These are phyloP conservation scores for Idaea aversata DNA, from an alignment of 2,888 invertebrate species.

Conservation along the genomic window DNA sequence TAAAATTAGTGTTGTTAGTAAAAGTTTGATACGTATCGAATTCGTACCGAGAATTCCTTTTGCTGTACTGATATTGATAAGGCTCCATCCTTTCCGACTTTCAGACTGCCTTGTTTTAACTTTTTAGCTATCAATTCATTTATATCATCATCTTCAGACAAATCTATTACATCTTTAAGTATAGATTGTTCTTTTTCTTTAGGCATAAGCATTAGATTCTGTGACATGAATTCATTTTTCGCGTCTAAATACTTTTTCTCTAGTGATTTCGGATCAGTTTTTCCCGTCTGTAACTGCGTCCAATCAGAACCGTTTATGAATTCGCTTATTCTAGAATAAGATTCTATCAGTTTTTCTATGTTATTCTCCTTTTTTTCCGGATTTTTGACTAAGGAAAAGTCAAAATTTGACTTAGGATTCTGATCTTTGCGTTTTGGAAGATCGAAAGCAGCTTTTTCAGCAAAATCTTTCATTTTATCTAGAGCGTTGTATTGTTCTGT, in stretches of 20 bases:
- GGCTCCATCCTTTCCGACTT: conserved; percentile 69
- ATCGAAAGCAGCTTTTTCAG: conserved; percentile 73
- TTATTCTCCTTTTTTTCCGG: conserved; percentile 56
- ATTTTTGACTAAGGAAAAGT: conserved; percentile 50
- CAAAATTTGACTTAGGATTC: conserved; percentile 36
- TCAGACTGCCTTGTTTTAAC: conserved; percentile 61
- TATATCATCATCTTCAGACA: conserved; percentile 65
- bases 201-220: conserved; percentile 69
- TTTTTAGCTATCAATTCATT: conserved; percentile 62
- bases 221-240: conserved; percentile 74
- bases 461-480: conserved; percentile 77
- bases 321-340: conserved; percentile 72
- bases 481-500: conserved; percentile 71
- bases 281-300: conserved; percentile 59
- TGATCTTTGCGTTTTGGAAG: conserved; percentile 64
- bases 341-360: conserved; percentile 65
- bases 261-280: conserved; percentile 59
- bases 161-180: conserved; percentile 64
- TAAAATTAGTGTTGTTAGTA: conserved; percentile 33
- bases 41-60: conserved; percentile 58
- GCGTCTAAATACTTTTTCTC: conserved; percentile 73
- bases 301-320: conserved; percentile 76
- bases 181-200: conserved; percentile 59
- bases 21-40: conserved; percentile 10
- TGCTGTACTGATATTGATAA: conserved; percentile 70